Evolutionary conservation across 2,888 invertebrate species (phyloP), one percentile per base, ranked within the genome.

Genomic region (Agrenia bidenticulata): DNA sequence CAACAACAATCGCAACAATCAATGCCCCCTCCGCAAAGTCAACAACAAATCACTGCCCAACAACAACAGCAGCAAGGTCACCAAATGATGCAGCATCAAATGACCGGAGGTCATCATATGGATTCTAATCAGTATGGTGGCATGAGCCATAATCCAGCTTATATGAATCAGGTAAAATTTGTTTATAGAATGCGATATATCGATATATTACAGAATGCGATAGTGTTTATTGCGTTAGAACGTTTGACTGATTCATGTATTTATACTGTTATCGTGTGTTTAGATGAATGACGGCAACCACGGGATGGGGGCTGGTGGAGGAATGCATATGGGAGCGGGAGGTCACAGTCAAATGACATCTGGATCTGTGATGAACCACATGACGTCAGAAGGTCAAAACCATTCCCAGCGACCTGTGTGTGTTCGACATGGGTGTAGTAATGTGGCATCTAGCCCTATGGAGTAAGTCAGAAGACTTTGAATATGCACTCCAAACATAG

Each of bases 391-490:
- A 45, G 70, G 67, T 68, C 72, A 74, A 57, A 69, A 69, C 61
- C 69, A 73, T 58, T 70, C 69, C 32, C 73, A 72, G 55, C 62
- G 75, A 42, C 73, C 69, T 66, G 66, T 73, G 68, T 75, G 75
- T 61, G 67, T 75, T 45, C 70, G 73, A 24, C 78, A 78, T 67
- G 82, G 82, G 57, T 83, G 83, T 77, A 78, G 77, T n/a, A 83
- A 83, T 76, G 78, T 78, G 39, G 81, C 82, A 55, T 55, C 55
- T 54, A 81, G 79, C 75, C 79, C 80, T n/a, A 24, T 26, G 9
- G 80, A 81, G 74, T 83, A 83, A 82, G 51, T 51, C 45, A 45
- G n/a, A 45, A 7, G 32, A 32, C 11, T 32, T 32, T 32, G 32
- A 32, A 11, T 32, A n/a, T n/a, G n/a, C n/a, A n/a, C n/a, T n/a